A percentile compares a stretch with the other conserved stretches of the same genome.
Conservation (phyloP, 2,797 vertebrate genomes). For the Channallabes apus region DNA sequence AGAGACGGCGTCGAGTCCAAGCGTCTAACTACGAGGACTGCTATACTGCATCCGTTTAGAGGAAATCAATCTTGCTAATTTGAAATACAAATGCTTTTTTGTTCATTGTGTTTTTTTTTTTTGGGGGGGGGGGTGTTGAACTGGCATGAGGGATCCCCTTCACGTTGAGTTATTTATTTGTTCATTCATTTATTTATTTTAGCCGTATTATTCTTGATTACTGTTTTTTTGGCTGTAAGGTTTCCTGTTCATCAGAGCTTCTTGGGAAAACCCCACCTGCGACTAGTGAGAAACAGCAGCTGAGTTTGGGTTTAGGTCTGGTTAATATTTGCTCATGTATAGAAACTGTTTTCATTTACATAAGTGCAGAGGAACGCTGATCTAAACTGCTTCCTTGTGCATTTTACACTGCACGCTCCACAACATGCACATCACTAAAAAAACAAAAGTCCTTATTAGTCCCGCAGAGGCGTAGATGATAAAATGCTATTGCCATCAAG, state of each 20-base stretch:
- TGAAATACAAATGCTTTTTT: neutral
- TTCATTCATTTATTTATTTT: neutral
- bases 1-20: neutral
- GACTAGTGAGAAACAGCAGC: slow-evolving; percentile 4
- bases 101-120: no score
- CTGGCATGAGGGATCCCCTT: neutral
- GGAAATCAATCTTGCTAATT: neutral
- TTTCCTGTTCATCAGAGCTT: neutral
- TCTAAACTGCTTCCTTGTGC: neutral
- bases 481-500: neutral
- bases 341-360: slow-evolving; percentile 8
- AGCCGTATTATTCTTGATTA: neutral
- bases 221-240: neutral
- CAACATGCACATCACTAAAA: neutral
- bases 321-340: slow-evolving; percentile 11
- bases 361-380: neutral
- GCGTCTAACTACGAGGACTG: neutral
- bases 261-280: neutral
- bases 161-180: neutral
- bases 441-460: neutral
- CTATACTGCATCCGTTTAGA: neutral
- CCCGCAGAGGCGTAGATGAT: neutral
- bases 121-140: neutral
- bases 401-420: neutral
- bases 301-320: neutral